Percentiles rank a stretch among this genome's conserved stretches.
Conservation (phyloP, 2,888 invertebrate genomes). For the Campoletis raptor region DNA sequence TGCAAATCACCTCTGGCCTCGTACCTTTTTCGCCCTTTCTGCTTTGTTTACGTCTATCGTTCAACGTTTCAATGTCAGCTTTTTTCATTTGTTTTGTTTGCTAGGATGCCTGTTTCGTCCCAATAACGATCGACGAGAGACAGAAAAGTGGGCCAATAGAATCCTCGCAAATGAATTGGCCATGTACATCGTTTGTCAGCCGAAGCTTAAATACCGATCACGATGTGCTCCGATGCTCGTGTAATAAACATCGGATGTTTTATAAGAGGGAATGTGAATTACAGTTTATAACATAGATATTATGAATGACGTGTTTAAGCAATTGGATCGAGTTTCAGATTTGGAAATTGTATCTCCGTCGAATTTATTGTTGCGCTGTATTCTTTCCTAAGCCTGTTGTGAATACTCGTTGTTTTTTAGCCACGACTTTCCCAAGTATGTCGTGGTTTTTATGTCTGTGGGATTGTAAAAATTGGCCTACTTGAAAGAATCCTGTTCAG, state of each 20-base stretch:
- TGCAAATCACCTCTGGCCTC: slow-evolving; percentile 58
- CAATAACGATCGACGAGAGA: slow-evolving; percentile 54
- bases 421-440: not conserved
- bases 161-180: slow-evolving; percentile 55
- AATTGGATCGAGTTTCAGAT: not conserved
- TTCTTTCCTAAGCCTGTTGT: not conserved
- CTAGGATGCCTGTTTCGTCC: slow-evolving; percentile 36
- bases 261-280: not conserved
- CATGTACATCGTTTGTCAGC: slow-evolving; percentile 6
- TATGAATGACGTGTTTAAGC: not conserved
- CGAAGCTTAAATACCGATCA: slow-evolving; percentile 30
- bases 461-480: not conserved
- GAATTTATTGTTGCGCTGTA: not conserved
- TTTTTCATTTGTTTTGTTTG: slow-evolving; percentile 45
- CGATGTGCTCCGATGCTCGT: slow-evolving; percentile 11
- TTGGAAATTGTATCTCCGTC: not conserved
- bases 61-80: slow-evolving; percentile 48
- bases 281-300: not conserved
- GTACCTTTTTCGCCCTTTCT: slow-evolving; percentile 44
- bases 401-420: not conserved
- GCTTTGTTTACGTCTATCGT: slow-evolving; percentile 30
- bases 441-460: not conserved
- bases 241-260: not conserved
- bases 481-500: not conserved
- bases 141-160: slow-evolving; percentile 25